phyloP scores from a whole-genome alignment of 2,888 invertebrate species.

The Orthosia incerta region DNA sequence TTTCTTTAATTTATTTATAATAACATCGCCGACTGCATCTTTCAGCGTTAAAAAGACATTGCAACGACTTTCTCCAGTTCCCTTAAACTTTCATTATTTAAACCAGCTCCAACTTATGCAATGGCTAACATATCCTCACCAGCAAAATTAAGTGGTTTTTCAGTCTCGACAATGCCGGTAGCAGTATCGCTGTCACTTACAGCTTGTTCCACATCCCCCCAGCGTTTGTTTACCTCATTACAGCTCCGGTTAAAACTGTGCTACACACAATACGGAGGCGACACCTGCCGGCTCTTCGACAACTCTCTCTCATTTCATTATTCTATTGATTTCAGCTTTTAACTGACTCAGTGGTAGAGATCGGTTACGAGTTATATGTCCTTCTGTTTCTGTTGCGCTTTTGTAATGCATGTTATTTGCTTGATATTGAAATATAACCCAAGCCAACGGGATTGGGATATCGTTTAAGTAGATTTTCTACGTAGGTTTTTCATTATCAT shows the following conservation, averaged over 20 bases:
- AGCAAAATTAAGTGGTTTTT: conserved; percentile 34
- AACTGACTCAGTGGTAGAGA: conserved; percentile 33
- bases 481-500: too few relatives aligned
- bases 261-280: conserved; percentile 75
- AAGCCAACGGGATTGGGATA: too few relatives aligned
- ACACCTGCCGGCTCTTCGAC: conserved; percentile 78
- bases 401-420: not conserved
- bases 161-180: conserved; percentile 27
- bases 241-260: conserved; percentile 82
- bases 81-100: conserved; percentile 15
- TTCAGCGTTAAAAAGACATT: not conserved
- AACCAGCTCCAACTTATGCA: conserved; percentile 30
- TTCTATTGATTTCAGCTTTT: conserved; percentile 61
- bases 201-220: conserved; percentile 60
- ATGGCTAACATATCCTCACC: conserved; percentile 10
- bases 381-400: conserved; percentile 12
- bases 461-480: not conserved
- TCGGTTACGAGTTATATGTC: conserved; percentile 5
- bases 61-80: conserved; percentile 11
- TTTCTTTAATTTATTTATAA: not conserved
- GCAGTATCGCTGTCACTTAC: conserved; percentile 59
- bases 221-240: conserved; percentile 86
- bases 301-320: conserved; percentile 66
- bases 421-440: conserved; percentile 7
- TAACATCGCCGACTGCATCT: not conserved